Base-by-base conservation (phyloP, 2,888 invertebrate species). In the Harpalus rubripes region DNA sequence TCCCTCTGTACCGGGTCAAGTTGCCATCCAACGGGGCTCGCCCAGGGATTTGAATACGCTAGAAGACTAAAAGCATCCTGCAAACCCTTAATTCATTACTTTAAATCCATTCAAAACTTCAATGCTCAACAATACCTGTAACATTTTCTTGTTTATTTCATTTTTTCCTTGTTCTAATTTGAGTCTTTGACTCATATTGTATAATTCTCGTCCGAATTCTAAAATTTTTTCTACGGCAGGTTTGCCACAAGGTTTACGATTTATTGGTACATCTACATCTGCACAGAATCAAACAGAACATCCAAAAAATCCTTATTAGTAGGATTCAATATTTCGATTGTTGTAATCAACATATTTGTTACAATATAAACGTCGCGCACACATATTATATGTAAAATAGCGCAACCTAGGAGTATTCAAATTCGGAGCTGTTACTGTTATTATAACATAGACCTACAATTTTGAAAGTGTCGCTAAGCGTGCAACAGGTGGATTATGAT, bases 41-140 rank as follows among this genome's bases (percentile, higher is more conserved):
- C 96, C 98, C 98, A 98, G 41, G 99, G 99, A 93, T 99, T 98
- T 88, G 98, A 96, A 92, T 99, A 99, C 76, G 99, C 99, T 90
- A 99, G 93, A 90, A 99, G 94, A 93, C 98, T 98, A 93, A 99
- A 99, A 90, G 99, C 99, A 92, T 99, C 97, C 96, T 98, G 93
- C 32, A 91, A 89, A 87, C 32, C 44, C 10, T 59, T 8, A 59
- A 58, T 59, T 22, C 12, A 79, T 59, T 26, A 10, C 56, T 79
- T 44, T 32, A 32, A 32, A 32, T 32, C n/a, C 15, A 56, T 44
- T 61, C 39, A 18, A 56, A 56, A 26, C 44, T 22, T 52, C 44
- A 52, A 52, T 8, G 12, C 5, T 8, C 2, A 8, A 12, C 12
- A 52, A 4, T 89, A 97, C 97, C 94, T 97, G 96, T 85, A 99